phyloP scores from a whole-genome alignment of 1,140 invertebrate species.

The Ceratitis capitata region DNA sequence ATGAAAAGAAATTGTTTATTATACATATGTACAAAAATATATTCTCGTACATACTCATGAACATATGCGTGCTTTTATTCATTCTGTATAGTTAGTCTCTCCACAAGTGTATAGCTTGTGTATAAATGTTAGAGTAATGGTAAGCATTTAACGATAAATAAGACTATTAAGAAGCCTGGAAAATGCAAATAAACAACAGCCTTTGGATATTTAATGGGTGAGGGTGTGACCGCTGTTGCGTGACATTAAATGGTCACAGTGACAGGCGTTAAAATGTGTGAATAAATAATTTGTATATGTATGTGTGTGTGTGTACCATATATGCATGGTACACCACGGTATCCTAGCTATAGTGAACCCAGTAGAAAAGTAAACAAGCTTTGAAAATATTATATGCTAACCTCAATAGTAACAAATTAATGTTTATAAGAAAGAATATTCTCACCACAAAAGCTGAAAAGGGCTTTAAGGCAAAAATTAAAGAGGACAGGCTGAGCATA shows the following conservation, averaged over 20 bases:
- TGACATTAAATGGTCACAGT: constrained; percentile 18
- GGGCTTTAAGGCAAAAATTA: too few relatives aligned
- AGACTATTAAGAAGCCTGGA: constrained; percentile 12
- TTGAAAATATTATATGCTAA: too few relatives aligned
- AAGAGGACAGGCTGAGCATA: too few relatives aligned
- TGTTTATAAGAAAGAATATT: too few relatives aligned
- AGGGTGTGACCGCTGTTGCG: background rate
- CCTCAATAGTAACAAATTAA: too few relatives aligned
- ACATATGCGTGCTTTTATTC: background rate
- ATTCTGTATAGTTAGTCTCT: background rate
- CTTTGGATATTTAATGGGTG: background rate
- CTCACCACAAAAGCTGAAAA: too few relatives aligned
- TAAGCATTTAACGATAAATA: constrained; percentile 6
- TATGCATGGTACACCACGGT: background rate
- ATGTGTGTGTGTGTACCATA: background rate
- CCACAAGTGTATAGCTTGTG: background rate
- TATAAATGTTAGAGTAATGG: background rate
- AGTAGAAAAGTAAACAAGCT: background rate
- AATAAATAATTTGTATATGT: background rate
- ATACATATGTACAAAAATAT: background rate
- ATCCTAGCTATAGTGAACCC: background rate
- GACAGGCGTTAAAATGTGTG: background rate
- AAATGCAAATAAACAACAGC: constrained; percentile 12
- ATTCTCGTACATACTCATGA: background rate
- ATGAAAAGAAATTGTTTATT: too few relatives aligned